Conservation (phyloP, 1,140 invertebrate species). For the Drosophila tropicalis region DNA sequence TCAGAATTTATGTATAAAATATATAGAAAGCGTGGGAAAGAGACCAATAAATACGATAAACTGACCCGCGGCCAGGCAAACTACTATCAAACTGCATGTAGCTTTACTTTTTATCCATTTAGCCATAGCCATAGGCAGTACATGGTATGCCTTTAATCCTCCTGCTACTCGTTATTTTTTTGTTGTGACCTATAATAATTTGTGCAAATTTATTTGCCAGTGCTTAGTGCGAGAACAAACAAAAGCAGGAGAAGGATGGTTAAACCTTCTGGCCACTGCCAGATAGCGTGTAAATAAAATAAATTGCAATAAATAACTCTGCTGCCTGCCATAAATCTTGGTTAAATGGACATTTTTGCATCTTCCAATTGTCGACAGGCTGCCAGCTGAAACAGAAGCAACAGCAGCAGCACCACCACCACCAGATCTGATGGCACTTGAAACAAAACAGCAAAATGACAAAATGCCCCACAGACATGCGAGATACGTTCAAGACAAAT, state of each 20-base stretch:
- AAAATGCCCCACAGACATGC: slow-evolving; percentile 60
- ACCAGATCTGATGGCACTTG: slow-evolving; percentile 54
- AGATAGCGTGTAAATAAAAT: slow-evolving; percentile 81
- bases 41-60: slow-evolving; percentile 74
- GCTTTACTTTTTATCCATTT: slow-evolving; percentile 46
- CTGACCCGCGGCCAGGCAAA: slow-evolving; percentile 50
- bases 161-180: background rate
- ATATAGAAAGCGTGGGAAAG: slow-evolving; percentile 50
- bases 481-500: slow-evolving; percentile 23
- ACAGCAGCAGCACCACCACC: slow-evolving; percentile 9
- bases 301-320: slow-evolving; percentile 82
- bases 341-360: slow-evolving; percentile 82
- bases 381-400: slow-evolving; percentile 14
- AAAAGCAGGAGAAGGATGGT: background rate
- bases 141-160: slow-evolving; percentile 7
- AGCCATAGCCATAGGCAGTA: slow-evolving; percentile 45
- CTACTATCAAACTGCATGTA: slow-evolving; percentile 11
- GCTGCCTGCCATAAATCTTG: slow-evolving; percentile 75
- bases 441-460: slow-evolving; percentile 66
- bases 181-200: slow-evolving; percentile 69
- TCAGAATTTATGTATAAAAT: slow-evolving; percentile 72
- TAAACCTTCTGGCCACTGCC: slow-evolving; percentile 62
- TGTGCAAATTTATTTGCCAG: slow-evolving; percentile 78
- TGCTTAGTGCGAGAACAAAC: slow-evolving; percentile 55
- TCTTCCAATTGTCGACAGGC: slow-evolving; percentile 73